Percentiles rank a stretch among this genome's conserved stretches.
Conservation (phyloP, 2,113 vertebrate species). For the Nibea coibor region DNA sequence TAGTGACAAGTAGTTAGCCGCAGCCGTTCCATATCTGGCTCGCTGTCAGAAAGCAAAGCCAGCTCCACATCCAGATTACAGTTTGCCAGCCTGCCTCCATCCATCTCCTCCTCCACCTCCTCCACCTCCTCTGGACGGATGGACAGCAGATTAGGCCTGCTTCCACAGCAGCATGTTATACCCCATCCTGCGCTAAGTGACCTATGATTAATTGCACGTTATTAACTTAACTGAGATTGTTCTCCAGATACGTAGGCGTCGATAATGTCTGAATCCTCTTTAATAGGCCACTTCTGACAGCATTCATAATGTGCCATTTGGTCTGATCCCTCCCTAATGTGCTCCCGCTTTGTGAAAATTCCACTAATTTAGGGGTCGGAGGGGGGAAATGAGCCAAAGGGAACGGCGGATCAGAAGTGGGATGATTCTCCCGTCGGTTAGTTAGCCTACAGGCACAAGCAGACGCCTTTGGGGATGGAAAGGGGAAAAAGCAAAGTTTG, state of each 20-base stretch:
- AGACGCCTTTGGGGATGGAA: slow-evolving; percentile 31
- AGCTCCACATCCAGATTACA: slow-evolving; percentile 41
- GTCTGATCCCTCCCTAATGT: slow-evolving; percentile 76
- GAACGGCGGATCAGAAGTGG: slow-evolving; percentile 34
- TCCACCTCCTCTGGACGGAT: slow-evolving; percentile 48
- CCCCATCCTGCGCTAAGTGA: slow-evolving; percentile 75
- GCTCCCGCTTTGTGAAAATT: slow-evolving; percentile 74
- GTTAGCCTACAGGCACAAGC: slow-evolving; percentile 49
- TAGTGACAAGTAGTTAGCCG: slow-evolving; percentile 20
- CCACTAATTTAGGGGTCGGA: slow-evolving; percentile 63
- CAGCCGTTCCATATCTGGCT: slow-evolving; percentile 33
- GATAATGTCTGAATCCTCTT: slow-evolving; percentile 80
- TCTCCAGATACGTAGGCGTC: slow-evolving; percentile 77
- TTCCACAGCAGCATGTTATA: slow-evolving; percentile 49
- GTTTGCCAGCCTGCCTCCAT: slow-evolving; percentile 50
- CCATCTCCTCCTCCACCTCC: slow-evolving; percentile 17
- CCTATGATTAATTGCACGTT: slow-evolving; percentile 84
- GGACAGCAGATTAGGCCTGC: slow-evolving; percentile 67
- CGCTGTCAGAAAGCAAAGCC: slow-evolving; percentile 41
- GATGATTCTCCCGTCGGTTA: slow-evolving; percentile 55
- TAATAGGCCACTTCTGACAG: slow-evolving; percentile 83
- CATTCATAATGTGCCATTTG: slow-evolving; percentile 82
- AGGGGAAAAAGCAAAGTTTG: slow-evolving; percentile 54
- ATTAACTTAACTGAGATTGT: slow-evolving; percentile 82
- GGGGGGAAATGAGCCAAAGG: slow-evolving; percentile 57